Evolutionary conservation across 2,797 vertebrate species (phyloP), one percentile per base, ranked within the genome.

Genomic region (Tokudaia tokunoshimensis): DNA sequence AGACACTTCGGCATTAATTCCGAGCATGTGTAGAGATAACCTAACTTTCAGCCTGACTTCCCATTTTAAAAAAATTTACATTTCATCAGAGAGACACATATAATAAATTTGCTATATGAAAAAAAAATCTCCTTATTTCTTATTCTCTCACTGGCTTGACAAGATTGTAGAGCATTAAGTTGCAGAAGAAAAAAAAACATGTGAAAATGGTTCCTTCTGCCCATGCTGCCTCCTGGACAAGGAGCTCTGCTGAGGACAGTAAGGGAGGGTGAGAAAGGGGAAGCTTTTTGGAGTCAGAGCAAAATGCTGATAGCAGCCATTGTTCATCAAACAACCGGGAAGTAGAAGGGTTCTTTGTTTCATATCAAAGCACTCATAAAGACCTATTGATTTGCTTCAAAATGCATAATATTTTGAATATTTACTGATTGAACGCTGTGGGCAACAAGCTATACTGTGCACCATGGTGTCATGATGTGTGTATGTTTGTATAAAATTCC

Each of bases 1-100:
- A 94, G 41, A 89, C 34, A 91, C 57, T 92, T 76, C 75, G 89
- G 31, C 50, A 95, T 96, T 94, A 96, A 97, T 97, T 96, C 97
- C 44, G 94, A 57, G 83, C 80, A 82, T 90, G 80, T 95, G 63
- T 81, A 26, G 31, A 81, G 94, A 96, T 84, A 97, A 78, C 86
- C 85, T 94, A 96, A 94, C 91, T 87, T 95, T 95, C 92, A 87
- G 81, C 26, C 87, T 65, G 76, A 92, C 76, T 95, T 93, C 76
- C 70, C 92, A 91, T 96, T 97, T 97, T 79, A 92, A 93, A 97
- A 94, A 96, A 37, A 37, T 95, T 96, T 97, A 95, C 87, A 96
- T 97, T 95, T 97, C 81, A 96, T 93, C 93, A 93, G 76, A 96
- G 84, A 95, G 89, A 67, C 52, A 84, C 34, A 93, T 86, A 94